Evolutionary conservation across 2,888 invertebrate genomes (phyloP), one percentile per base, ranked within the genome.

Genomic region (Vannuccia rotundouncinata): DNA sequence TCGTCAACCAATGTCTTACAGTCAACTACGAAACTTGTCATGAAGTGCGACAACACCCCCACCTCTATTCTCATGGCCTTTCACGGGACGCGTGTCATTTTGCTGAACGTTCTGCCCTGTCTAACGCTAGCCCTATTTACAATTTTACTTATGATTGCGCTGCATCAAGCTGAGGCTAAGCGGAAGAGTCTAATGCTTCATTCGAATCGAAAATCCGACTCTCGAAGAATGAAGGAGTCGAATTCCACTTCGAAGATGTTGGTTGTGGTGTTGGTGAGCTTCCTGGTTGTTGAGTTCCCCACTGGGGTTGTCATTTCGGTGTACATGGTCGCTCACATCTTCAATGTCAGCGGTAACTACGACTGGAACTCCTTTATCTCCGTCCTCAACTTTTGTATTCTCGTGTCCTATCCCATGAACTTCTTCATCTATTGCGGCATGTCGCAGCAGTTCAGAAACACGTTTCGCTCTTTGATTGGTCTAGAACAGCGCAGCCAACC

Each of bases 401-500:
- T 95, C 81, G 91, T 94, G 59, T 94, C 94, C 76, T 95, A 95
- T 88, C 95, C 95, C 10, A 92, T 95, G 81, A 95, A 95, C 88
- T 95, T 96, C 85, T 95, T 94, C 82, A 95, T 95, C 83, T 96
- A 96, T 86, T 95, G 95, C 87, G 95, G 95, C 29, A 96, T 96
- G 96, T 94, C 94, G 31, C 90, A 94, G 31, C 94, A 94, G 87
- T 96, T 96, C 88, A 90, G 96, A 22, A 94, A 95, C 87, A 95
- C 95, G 0, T 96, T 96, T 28, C 29, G 75, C 5, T 31, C 29
- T 5, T 29, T 75, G 2, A 1, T 75, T 28, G 75, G 75, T 2
- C 75, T 75, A n/a, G 66, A 17, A 5, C 45, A 45, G 45, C 45
- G 45, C 45, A 45, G 17, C 17, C 45, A 45, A 17, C 27, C 74